Evolutionary conservation across 2,888 invertebrate species (phyloP), one percentile per base, ranked within the genome.

Genomic region (Tribolium freemani): DNA sequence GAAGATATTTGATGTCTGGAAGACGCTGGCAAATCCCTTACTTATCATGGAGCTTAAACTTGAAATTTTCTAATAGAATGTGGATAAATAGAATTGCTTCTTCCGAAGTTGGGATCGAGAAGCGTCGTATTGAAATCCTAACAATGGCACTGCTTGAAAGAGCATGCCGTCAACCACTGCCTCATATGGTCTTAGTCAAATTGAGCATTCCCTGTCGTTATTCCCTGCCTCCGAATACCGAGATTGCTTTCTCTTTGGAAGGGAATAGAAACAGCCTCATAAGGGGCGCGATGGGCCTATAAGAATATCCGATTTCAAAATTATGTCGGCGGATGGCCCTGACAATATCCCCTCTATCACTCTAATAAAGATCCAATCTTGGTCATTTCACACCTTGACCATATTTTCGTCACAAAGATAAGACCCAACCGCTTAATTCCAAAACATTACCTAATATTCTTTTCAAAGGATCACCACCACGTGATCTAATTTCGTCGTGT

Each of bases 171-270:
- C 73, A 60, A 70, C 63, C 38, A 46, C 64, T 54, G 58, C 72
- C 75, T 74, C 75, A 71, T 69, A 75, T 75, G 73, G 73, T 75
- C 75, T 74, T 70, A 72, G 72, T 71, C 75, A 73, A 73, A 75
- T 72, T 73, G 75, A 73, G 71, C 73, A 73, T 75, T 75, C 73
- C 58, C 68, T 69, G 72, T 69, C 69, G 69, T 71, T 71, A 67
- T 66, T 71, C 53, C 53, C 51, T 54, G 53, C 20, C 54, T 46
- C 60, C 53, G 54, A 71, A 66, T 60, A 67, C 71, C 71, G 21
- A 71, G 60, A 71, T 71, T 71, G 71, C 61, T 67, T 67, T 48
- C 60, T 67, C 20, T 58, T 57, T 16, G 16, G 20, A 26, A 51
- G 48, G 57, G 57, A 71, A 71, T 71, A 71, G 64, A 64, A 71